Evolutionary conservation across 2,888 invertebrate genomes (phyloP).

Genomic region (Philopedon plagiatum): DNA sequence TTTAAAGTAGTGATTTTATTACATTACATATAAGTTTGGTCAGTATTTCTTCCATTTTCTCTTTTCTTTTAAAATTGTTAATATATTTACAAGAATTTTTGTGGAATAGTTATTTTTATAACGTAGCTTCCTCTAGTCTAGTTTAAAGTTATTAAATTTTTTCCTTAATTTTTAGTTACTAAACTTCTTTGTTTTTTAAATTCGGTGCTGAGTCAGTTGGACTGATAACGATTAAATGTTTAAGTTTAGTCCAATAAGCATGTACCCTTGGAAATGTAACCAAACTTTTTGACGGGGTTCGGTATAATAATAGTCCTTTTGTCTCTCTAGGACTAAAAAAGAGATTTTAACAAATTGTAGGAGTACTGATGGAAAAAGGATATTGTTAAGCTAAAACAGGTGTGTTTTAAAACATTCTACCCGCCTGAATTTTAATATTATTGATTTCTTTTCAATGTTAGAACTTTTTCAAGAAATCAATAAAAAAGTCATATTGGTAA

Average conservation of each 20-base stretch:
- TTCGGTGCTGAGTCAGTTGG: conserved; percentile 3
- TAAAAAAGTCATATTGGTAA: too few species aligned
- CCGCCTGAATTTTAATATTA: too few species aligned
- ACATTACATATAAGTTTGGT: conserved; percentile 49
- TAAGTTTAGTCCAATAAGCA: neutral
- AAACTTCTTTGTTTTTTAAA: conserved; percentile 25
- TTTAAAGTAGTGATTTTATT: conserved; percentile 39
- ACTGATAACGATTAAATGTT: neutral
- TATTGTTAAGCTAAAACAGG: too few species aligned
- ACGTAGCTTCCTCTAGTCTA: conserved; percentile 47
- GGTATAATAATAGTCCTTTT: neutral
- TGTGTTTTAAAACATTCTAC: too few species aligned
- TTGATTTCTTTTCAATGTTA: too few species aligned
- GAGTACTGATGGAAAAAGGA: too few species aligned
- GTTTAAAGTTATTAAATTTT: conserved; percentile 26
- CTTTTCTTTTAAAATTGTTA: conserved; percentile 40
- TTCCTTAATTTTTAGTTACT: neutral
- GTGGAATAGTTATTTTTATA: conserved; percentile 5
- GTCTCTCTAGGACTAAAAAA: too few species aligned
- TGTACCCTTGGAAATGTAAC: neutral
- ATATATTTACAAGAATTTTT: conserved; percentile 3
- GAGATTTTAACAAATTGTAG: too few species aligned
- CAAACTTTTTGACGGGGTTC: neutral
- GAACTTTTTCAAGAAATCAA: too few species aligned
- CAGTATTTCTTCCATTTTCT: conserved; percentile 53